Conservation (phyloP, 2,797 vertebrate species). For the Cheirogaleus major region DNA sequence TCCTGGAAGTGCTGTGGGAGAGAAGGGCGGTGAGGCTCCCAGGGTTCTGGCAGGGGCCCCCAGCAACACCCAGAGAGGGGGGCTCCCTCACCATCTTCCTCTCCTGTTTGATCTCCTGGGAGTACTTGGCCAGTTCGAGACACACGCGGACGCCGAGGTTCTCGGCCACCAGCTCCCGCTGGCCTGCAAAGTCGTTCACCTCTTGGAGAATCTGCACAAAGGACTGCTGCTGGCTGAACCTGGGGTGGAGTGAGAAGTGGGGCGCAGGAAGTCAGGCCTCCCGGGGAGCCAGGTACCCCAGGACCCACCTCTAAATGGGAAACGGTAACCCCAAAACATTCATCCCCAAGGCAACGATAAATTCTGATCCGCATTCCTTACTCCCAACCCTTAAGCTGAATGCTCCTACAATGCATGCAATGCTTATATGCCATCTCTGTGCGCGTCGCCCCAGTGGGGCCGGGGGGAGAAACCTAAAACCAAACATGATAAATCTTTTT, state of each 20-base stretch:
- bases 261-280: neutral
- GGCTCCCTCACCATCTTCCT: slow-evolving; percentile 89
- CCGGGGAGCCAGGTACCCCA: neutral
- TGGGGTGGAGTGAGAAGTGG: slow-evolving; percentile 51
- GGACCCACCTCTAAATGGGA: neutral
- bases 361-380: neutral
- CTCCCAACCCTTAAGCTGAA: neutral
- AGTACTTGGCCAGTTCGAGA: slow-evolving; percentile 92
- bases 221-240: slow-evolving; percentile 92
- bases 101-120: slow-evolving; percentile 94
- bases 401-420: neutral
- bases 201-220: slow-evolving; percentile 93
- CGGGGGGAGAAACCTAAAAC: neutral
- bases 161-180: slow-evolving; percentile 94
- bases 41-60: neutral
- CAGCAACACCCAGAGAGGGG: neutral
- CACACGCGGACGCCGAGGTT: slow-evolving; percentile 93
- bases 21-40: neutral
- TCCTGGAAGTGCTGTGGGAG: slow-evolving; percentile 90
- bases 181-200: slow-evolving; percentile 93
- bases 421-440: neutral
- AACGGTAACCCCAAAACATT: neutral
- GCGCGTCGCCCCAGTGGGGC: neutral
- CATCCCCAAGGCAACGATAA: neutral
- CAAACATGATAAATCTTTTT: neutral